Percentiles rank a stretch among this genome's conserved stretches.
These are phyloP conservation scores for Poeciliopsis paucimaculata DNA, from an alignment of 2,797 vertebrate genomes.

Conservation along the genomic window DNA sequence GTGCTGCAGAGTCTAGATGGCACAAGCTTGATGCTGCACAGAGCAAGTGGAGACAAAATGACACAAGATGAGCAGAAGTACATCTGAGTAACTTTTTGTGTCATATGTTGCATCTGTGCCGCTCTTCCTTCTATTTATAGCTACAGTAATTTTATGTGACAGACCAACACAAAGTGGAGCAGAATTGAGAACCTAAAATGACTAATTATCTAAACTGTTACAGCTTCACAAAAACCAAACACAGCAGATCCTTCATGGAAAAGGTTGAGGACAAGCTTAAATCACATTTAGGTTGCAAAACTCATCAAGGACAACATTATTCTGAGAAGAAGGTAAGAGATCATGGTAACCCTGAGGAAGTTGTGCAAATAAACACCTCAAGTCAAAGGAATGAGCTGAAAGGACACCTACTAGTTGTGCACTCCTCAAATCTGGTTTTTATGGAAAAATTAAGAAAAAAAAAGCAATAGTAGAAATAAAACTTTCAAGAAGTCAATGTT, in stretches of 20 bases:
- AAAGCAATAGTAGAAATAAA: background rate
- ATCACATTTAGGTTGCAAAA: background rate
- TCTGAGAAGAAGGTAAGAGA: background rate
- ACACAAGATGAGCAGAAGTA: background rate
- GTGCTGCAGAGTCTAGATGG: background rate
- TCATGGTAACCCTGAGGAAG: background rate
- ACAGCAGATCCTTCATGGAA: background rate
- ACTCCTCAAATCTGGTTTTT: background rate
- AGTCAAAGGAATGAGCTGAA: background rate
- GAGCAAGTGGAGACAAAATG: background rate
- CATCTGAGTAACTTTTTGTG: background rate
- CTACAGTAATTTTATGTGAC: background rate
- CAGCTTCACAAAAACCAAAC: background rate
- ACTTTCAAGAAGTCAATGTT: background rate
- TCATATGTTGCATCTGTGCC: background rate
- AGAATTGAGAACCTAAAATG: background rate
- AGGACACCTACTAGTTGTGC: background rate
- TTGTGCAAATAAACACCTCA: background rate
- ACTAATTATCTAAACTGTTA: background rate
- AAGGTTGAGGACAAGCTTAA: background rate
- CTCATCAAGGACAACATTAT: background rate
- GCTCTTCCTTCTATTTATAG: background rate
- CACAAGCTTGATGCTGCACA: background rate
- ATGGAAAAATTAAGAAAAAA: background rate
- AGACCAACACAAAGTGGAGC: background rate